Evolutionary conservation across 1,140 invertebrate species (phyloP).

Genomic region (Acarapis woodi): DNA sequence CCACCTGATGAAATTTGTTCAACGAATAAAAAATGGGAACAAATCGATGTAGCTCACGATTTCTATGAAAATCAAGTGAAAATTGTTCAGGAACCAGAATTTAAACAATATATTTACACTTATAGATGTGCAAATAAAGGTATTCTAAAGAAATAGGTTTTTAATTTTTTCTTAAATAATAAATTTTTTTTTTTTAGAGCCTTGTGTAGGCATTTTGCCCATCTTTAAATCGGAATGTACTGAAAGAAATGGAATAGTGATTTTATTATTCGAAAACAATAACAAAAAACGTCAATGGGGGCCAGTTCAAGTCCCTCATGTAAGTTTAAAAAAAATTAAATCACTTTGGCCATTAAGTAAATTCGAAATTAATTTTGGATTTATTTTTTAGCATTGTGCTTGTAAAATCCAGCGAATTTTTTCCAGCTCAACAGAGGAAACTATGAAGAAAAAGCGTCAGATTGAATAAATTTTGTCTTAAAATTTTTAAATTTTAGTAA

Average conservation of each 20-base stretch:
- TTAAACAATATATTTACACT: constrained; percentile 13
- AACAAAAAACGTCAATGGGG: constrained; percentile 11
- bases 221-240: constrained; percentile 13
- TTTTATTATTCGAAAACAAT: constrained; percentile 12
- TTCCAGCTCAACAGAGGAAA: too few relatives aligned
- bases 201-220: constrained; percentile 9
- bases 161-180: background rate
- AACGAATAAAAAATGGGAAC: constrained; percentile 13
- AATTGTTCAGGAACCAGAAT: constrained; percentile 12
- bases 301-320: constrained; percentile 8
- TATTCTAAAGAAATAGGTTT: background rate
- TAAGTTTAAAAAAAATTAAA: background rate
- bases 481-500: too few relatives aligned
- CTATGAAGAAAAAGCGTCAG: too few relatives aligned
- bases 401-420: constrained; percentile 13
- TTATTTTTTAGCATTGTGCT: too few relatives aligned
- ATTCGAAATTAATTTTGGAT: background rate
- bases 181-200: constrained; percentile 5
- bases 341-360: background rate
- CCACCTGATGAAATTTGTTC: constrained; percentile 14
- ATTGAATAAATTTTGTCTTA: too few relatives aligned
- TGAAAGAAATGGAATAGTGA: constrained; percentile 13
- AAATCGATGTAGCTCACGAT: constrained; percentile 13
- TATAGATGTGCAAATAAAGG: constrained; percentile 11
- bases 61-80: constrained; percentile 12